These are phyloP conservation scores for Nibea albiflora DNA, from an alignment of 2,113 vertebrate genomes.

Conservation along the genomic window DNA sequence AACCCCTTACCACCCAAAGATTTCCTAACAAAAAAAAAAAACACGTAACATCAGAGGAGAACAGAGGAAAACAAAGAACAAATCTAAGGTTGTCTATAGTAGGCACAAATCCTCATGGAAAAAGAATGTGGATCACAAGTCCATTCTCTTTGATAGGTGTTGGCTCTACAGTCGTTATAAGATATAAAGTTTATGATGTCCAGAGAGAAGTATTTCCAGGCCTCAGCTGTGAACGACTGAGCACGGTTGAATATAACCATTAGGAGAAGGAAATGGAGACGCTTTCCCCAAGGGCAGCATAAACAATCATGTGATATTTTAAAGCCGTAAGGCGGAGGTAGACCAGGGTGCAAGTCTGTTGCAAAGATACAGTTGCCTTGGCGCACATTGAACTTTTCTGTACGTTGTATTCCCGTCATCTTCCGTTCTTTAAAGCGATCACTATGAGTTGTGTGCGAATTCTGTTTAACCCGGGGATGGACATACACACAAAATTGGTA, in stretches of 20 bases:
- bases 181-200: conserved; percentile 20
- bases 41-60: neutral
- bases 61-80: neutral
- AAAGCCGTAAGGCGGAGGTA: neutral
- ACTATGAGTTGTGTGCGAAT: conserved; percentile 23
- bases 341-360: neutral
- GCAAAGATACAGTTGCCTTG: neutral
- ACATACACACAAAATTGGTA: conserved; percentile 16
- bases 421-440: conserved; percentile 1
- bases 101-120: neutral
- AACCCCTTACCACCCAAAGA: neutral
- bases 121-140: neutral
- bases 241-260: neutral
- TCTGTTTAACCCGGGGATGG: neutral
- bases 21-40: neutral
- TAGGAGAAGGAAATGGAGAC: conserved; percentile 1
- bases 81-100: neutral
- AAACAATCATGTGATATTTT: conserved; percentile 22
- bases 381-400: neutral
- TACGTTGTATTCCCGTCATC: neutral
- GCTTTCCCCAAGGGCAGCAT: neutral
- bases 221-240: neutral
- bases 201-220: conserved; percentile 13
- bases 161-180: conserved; percentile 2
- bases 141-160: neutral